Percentiles rank a stretch among this genome's conserved stretches.
phyloP scores from a whole-genome alignment of 2,113 vertebrate species.

The Colius striatus region DNA sequence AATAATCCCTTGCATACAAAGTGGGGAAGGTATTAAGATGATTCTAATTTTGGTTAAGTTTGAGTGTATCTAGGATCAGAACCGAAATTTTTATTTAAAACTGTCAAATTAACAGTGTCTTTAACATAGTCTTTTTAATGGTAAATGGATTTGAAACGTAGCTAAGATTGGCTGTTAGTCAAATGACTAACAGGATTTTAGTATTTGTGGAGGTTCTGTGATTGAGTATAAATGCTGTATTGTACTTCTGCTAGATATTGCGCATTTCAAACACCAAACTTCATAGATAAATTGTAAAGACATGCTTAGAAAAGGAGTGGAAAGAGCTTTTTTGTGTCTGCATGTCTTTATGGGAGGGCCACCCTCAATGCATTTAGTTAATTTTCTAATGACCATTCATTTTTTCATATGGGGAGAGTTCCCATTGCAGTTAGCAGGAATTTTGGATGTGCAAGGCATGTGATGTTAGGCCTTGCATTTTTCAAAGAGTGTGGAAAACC shows the following conservation, averaged over 20 bases:
- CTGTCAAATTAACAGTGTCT: not conserved
- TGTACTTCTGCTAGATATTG: not conserved
- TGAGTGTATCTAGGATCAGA: not conserved
- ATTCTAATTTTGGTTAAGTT: not conserved
- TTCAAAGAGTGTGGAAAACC: not conserved
- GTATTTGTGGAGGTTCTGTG: not conserved
- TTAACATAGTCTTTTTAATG: not conserved
- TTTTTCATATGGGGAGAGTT: not conserved
- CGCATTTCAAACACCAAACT: not conserved
- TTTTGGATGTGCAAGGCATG: not conserved
- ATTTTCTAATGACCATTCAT: not conserved
- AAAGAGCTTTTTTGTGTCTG: not conserved
- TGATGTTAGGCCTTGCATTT: not conserved
- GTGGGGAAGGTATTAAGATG: not conserved
- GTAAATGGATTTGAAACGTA: not conserved
- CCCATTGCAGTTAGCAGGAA: not conserved
- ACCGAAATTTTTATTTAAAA: not conserved
- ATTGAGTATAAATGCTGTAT: not conserved
- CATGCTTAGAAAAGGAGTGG: not conserved
- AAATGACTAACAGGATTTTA: not conserved
- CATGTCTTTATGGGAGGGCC: not conserved
- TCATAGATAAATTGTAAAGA: not conserved
- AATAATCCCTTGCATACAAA: not conserved
- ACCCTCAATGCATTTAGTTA: slow-evolving; percentile 15
- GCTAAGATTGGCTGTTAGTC: not conserved